These are phyloP conservation scores for Echiichthys vipera DNA, from an alignment of 2,797 vertebrate genomes.

Conservation along the genomic window DNA sequence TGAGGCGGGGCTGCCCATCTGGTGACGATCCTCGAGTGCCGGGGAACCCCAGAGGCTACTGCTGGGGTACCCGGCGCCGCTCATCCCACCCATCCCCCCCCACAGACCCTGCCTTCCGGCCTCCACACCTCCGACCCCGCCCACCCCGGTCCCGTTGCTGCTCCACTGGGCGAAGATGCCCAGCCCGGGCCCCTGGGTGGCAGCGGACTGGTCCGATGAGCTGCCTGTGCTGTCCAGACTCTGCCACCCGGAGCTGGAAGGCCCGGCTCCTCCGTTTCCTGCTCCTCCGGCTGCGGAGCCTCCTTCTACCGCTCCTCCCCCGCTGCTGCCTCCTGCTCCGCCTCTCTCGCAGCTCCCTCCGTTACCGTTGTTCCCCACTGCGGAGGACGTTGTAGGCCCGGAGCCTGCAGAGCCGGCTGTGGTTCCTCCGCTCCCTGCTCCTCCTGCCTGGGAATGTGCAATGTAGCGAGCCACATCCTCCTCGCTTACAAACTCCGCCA, in stretches of 20 bases:
- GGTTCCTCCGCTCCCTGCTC: slow-evolving; percentile 67
- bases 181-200: slow-evolving; percentile 86
- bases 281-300: slow-evolving; percentile 61
- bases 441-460: slow-evolving; percentile 95
- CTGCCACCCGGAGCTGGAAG: slow-evolving; percentile 89
- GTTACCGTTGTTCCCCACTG: slow-evolving; percentile 59
- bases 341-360: slow-evolving; percentile 73
- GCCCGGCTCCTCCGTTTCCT: slow-evolving; percentile 62
- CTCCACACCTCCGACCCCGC: slow-evolving; percentile 83
- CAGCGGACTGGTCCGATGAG: slow-evolving; percentile 83
- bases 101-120: slow-evolving; percentile 92
- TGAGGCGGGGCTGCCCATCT: slow-evolving; percentile 97
- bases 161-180: slow-evolving; percentile 97
- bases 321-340: slow-evolving; percentile 55
- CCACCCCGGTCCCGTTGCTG: slow-evolving; percentile 85
- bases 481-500: slow-evolving; percentile 98
- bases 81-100: slow-evolving; percentile 88
- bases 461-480: slow-evolving; percentile 97
- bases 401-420: slow-evolving; percentile 62
- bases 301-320: slow-evolving; percentile 65
- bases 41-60: slow-evolving; percentile 95
- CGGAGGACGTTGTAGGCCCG: slow-evolving; percentile 47
- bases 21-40: slow-evolving; percentile 94
- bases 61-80: slow-evolving; percentile 90
- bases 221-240: slow-evolving; percentile 91